Conservation (phyloP, 2,888 invertebrate species). For the Pardosa pseudoannulata region DNA sequence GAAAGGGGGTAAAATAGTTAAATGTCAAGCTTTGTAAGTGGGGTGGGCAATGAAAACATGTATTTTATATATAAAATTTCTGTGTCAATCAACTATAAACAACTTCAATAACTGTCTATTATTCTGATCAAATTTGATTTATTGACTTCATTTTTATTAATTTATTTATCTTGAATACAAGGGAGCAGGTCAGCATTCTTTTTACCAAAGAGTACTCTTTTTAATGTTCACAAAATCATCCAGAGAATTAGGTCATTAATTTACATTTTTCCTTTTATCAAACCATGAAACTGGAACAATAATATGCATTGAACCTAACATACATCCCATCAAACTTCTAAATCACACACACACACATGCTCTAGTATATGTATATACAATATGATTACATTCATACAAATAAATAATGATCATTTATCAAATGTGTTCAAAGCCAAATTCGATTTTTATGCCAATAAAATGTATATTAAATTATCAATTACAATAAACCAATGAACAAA, state of each 20-base stretch:
- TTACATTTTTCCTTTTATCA: too few relatives aligned
- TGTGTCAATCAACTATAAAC: neutral
- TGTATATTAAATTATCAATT: too few relatives aligned
- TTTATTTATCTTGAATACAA: neutral
- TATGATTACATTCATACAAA: neutral
- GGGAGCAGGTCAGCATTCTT: conserved; percentile 30
- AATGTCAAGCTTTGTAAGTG: neutral
- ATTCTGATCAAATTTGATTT: neutral
- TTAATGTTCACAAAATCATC: neutral
- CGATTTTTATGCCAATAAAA: too few relatives aligned
- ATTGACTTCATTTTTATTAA: neutral
- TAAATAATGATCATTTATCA: neutral
- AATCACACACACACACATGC: neutral
- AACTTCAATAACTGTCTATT: conserved; percentile 13
- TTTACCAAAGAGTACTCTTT: neutral
- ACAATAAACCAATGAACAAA: too few relatives aligned
- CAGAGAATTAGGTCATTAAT: neutral
- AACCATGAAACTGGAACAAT: neutral
- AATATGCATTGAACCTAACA: neutral
- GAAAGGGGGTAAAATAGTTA: conserved; percentile 19
- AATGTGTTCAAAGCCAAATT: too few relatives aligned
- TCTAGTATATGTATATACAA: neutral
- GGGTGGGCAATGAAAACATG: too few relatives aligned
- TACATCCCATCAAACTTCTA: neutral
- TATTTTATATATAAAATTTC: neutral